These are phyloP conservation scores for Amphiprion ocellaris DNA, from an alignment of 2,113 vertebrate genomes.

Conservation along the genomic window DNA sequence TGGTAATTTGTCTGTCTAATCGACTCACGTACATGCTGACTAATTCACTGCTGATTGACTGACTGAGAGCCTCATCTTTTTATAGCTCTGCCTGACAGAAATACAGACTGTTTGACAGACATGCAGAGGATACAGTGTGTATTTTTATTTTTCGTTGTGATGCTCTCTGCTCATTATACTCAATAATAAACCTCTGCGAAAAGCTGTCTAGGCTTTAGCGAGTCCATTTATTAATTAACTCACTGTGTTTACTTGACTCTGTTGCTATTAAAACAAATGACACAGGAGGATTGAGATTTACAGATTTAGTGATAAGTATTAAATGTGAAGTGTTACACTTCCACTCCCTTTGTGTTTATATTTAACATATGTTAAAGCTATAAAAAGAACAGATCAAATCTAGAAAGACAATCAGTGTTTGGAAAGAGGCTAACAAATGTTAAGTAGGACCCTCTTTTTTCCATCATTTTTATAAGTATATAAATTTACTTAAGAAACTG, in stretches of 20 bases:
- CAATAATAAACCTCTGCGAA: background rate
- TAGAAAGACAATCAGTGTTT: background rate
- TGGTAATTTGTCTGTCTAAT: background rate
- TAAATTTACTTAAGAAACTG: too few relatives aligned
- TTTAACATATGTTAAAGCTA: background rate
- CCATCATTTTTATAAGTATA: too few relatives aligned
- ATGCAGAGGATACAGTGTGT: background rate
- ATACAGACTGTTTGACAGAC: background rate
- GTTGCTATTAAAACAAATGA: conserved; percentile 9
- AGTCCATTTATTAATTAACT: conserved; percentile 10
- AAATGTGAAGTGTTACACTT: background rate
- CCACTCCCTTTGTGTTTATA: too few relatives aligned
- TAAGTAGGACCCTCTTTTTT: background rate
- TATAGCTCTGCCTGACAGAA: conserved; percentile 6
- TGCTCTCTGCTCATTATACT: background rate
- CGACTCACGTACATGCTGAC: background rate
- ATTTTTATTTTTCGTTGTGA: conserved; percentile 21
- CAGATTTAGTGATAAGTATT: background rate
- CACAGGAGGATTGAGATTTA: conserved; percentile 4
- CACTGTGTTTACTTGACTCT: background rate
- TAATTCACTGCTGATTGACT: conserved; percentile 6
- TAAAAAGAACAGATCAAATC: background rate
- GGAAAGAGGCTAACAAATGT: background rate
- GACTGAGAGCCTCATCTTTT: conserved; percentile 2
- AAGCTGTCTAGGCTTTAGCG: background rate